phyloP scores from a whole-genome alignment of 1,140 invertebrate genomes.

The Bursaphelenchus mucronatus region DNA sequence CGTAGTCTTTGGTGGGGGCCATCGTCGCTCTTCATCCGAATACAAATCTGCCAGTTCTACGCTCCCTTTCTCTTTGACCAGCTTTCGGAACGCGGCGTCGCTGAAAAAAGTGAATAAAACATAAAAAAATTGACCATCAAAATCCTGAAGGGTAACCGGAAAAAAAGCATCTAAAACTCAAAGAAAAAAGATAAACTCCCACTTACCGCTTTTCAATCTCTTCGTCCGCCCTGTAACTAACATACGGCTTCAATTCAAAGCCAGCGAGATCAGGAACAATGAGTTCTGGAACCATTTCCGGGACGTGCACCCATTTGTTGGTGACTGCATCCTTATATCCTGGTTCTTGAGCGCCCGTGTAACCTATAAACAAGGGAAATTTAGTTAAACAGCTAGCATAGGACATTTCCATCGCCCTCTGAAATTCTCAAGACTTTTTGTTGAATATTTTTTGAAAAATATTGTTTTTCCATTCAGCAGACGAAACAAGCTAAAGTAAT shows the following conservation, averaged over 20 bases:
- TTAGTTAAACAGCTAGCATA: neutral
- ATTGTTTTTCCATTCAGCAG: neutral
- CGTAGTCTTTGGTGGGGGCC: constrained; percentile 53
- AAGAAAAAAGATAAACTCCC: neutral
- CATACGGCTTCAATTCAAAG: constrained; percentile 81
- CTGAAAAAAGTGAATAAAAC: constrained; percentile 13
- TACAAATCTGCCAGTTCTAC: constrained; percentile 45
- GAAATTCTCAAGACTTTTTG: neutral
- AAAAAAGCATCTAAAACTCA: neutral
- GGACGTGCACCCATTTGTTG: constrained; percentile 68
- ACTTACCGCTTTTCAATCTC: constrained; percentile 52
- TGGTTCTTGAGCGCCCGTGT: constrained; percentile 48
- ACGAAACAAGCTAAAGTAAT: neutral
- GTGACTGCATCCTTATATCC: constrained; percentile 51
- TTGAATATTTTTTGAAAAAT: neutral
- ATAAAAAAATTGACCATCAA: constrained; percentile 4
- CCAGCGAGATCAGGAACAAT: constrained; percentile 81
- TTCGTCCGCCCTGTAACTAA: constrained; percentile 72
- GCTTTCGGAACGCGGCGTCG: constrained; percentile 28
- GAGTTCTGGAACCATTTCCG: constrained; percentile 86
- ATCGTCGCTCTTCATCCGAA: constrained; percentile 42
- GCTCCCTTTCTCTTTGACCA: constrained; percentile 40
- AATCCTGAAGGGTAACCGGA: neutral
- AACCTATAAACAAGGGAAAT: constrained; percentile 35
- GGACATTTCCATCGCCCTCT: neutral